These are phyloP conservation scores for Styela clava DNA, from an alignment of 23 tunicate genomes.

Conservation along the genomic window DNA sequence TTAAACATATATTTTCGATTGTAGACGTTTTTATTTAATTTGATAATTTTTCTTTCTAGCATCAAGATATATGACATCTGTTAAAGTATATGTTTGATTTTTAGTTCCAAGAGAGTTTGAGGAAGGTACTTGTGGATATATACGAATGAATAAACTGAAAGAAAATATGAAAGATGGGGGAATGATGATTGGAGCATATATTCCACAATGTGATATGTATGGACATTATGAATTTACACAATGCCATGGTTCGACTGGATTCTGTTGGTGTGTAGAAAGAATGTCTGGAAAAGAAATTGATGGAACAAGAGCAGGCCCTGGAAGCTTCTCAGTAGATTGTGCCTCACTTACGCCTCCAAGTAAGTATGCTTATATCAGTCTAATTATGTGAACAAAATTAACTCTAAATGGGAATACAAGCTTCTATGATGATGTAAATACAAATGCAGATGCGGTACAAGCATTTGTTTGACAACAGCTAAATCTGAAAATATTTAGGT, in stretches of 20 bases:
- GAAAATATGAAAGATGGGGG: background rate
- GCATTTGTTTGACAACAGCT: too few relatives aligned
- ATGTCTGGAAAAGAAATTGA: slow-evolving; percentile 20
- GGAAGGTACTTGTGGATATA: slow-evolving; percentile 5
- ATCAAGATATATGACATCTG: too few relatives aligned
- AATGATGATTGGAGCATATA: background rate
- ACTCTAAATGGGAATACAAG: too few relatives aligned
- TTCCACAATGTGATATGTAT: slow-evolving; percentile 8
- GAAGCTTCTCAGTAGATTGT: background rate
- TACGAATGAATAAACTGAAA: background rate
- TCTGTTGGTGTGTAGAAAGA: slow-evolving; percentile 24
- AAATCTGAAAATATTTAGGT: too few relatives aligned
- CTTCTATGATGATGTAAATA: too few relatives aligned
- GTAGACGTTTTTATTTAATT: too few relatives aligned
- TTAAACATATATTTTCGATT: too few relatives aligned
- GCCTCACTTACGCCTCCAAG: background rate
- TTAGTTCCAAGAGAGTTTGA: background rate
- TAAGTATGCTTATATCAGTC: too few relatives aligned
- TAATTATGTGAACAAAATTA: too few relatives aligned
- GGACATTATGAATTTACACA: slow-evolving; percentile 19
- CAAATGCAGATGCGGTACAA: too few relatives aligned
- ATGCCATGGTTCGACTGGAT: slow-evolving; percentile 13
- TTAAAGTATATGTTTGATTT: too few relatives aligned
- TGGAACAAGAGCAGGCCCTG: slow-evolving; percentile 7
- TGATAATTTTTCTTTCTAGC: too few relatives aligned